Percentiles rank a stretch among this genome's conserved stretches.
Evolutionary conservation across 2,797 vertebrate species (phyloP).

Genomic region (Acanthornis magna): DNA sequence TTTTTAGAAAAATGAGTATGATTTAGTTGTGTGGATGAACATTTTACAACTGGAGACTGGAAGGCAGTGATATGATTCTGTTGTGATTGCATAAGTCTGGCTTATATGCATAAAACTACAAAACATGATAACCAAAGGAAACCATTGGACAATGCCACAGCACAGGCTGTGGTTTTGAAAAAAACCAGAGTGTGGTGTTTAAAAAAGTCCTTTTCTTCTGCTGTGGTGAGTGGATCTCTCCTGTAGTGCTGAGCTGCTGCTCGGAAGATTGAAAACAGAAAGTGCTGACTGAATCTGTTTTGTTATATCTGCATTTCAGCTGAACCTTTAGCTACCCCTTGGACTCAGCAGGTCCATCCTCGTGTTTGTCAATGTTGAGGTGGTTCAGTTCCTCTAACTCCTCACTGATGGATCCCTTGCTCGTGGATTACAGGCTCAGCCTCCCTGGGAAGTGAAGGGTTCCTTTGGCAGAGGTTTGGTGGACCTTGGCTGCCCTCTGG

Average conservation of each 20-base stretch:
- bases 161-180: not conserved
- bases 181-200: not conserved
- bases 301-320: not conserved
- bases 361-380: not conserved
- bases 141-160: not conserved
- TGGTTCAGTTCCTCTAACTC: not conserved
- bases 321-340: not conserved
- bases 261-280: not conserved
- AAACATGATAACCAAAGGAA: not conserved
- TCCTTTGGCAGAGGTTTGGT: not conserved
- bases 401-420: not conserved
- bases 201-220: not conserved
- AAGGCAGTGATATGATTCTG: not conserved
- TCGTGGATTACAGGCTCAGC: too few relatives aligned
- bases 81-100: not conserved
- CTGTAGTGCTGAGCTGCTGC: not conserved
- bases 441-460: too few relatives aligned
- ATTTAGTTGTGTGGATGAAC: not conserved
- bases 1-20: not conserved
- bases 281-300: not conserved
- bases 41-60: not conserved
- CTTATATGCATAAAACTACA: not conserved
- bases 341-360: not conserved
- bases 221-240: not conserved
- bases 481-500: not conserved